These are phyloP conservation scores for Melanotaenia parkinsoni DNA, from an alignment of 2,797 vertebrate species.

Conservation along the genomic window DNA sequence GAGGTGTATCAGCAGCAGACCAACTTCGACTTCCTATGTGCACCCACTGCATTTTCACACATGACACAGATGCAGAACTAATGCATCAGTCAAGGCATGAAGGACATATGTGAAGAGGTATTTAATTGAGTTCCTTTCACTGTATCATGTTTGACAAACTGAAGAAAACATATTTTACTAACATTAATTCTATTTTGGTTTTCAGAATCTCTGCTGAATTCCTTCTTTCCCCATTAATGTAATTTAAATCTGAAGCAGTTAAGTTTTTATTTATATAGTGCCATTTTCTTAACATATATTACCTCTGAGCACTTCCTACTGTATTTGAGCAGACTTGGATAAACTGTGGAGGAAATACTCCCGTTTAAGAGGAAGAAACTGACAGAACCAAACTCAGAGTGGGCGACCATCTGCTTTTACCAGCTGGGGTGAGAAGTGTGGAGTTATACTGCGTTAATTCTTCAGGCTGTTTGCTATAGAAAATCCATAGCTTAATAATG, in stretches of 20 bases:
- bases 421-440: not conserved
- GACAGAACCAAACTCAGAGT: not conserved
- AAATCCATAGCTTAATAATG: conserved; percentile 3
- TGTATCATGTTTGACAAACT: not conserved
- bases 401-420: not conserved
- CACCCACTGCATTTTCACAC: no score
- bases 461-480: conserved; percentile 12
- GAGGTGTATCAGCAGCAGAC: no score
- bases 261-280: not conserved
- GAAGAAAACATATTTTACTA: not conserved
- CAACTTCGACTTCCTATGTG: no score
- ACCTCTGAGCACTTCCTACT: not conserved
- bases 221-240: not conserved
- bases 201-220: not conserved
- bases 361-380: not conserved
- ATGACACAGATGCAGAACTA: no score
- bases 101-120: no score
- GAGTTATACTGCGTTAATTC: conserved; percentile 21
- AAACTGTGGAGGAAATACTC: not conserved
- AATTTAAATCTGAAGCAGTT: not conserved
- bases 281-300: not conserved
- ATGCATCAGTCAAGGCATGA: no score
- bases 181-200: not conserved
- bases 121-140: not conserved
- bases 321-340: not conserved